Percentiles rank a stretch among this genome's conserved stretches.
Conservation (phyloP, 1,140 invertebrate species). For the Zaprionus tsacasi region DNA sequence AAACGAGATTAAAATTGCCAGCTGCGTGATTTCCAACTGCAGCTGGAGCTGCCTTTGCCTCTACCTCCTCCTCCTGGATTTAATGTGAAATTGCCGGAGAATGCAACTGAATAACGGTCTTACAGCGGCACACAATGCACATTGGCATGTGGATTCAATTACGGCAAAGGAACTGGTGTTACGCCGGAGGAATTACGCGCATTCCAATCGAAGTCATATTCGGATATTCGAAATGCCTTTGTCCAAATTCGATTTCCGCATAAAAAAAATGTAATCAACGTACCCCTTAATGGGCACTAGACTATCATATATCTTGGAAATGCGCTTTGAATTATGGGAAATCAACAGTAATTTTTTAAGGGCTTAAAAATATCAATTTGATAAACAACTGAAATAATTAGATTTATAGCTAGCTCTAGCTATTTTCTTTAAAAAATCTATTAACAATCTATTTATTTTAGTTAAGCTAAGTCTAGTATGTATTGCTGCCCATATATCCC, state of each 20-base stretch:
- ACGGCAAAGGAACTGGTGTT: not conserved
- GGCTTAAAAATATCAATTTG: too few species aligned
- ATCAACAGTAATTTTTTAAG: too few species aligned
- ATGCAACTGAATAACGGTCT: constrained; percentile 17
- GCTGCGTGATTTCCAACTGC: constrained; percentile 60
- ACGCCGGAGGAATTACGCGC: not conserved
- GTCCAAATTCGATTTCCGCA: constrained; percentile 18
- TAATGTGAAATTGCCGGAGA: constrained; percentile 17
- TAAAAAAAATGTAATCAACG: not conserved
- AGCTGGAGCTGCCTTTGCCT: constrained; percentile 17
- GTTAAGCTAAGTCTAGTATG: too few species aligned
- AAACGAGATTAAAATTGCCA: constrained; percentile 81
- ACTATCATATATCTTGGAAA: not conserved
- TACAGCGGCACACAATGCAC: constrained; percentile 9
- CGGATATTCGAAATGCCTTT: constrained; percentile 6
- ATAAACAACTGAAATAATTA: too few species aligned
- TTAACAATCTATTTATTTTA: too few species aligned
- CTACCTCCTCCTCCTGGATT: constrained; percentile 2
- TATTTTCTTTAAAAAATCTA: too few species aligned
- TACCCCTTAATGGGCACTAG: not conserved
- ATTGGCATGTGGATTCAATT: constrained; percentile 11
- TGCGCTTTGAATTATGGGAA: not conserved
- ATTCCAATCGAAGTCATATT: not conserved
- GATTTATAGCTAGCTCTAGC: too few species aligned
- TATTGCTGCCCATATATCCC: too few species aligned